Evolutionary conservation across 2,888 invertebrate species (phyloP), one percentile per base, ranked within the genome.

Genomic region (Icerya purchasi): DNA sequence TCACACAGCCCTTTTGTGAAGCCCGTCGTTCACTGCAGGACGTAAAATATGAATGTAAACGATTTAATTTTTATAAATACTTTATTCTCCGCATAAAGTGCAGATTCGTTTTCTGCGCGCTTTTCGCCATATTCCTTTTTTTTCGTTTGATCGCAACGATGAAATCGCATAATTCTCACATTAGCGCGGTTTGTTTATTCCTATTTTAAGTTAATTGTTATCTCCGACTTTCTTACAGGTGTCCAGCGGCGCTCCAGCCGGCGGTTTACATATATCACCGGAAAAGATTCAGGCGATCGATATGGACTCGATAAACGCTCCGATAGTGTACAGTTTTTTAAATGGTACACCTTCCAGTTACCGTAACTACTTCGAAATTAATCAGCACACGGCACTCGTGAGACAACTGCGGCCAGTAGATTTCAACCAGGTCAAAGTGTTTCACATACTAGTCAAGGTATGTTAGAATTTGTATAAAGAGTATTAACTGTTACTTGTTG

Each of bases 251-350:
- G 82, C 86, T 0, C 73, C 89, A 64, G 82, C 88, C 55, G 91
- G 90, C 1, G 82, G 88, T 22, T 77, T 92, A 22, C 82, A 84
- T 61, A 81, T 91, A 21, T 79, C 81, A 36, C 91, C 91, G 0
- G 89, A 89, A 69, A 84, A 87, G 69, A 88, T 92, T 62, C 86
- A 88, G 72, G 91, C 91, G 0, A 82, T 87, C 0, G 91, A 92
- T 71, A 83, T 87, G 80, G 91, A 91, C 68, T 87, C 89, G 1
- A 77, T 91, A 53, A 85, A 87, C 68, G 81, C 87, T 0, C 81
- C 84, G 0, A 88, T 92, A 62, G 78, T 78, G 58, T 91, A 90
- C 70, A 82, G 80, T 60, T 88, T 91, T 68, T 78, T 84, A 18
- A 84, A 82, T 64, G 91, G 90, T 0, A 81, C 78, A 64, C 91